Base-by-base conservation (phyloP, 2,888 invertebrate species). In the Fragum whitleyi region DNA sequence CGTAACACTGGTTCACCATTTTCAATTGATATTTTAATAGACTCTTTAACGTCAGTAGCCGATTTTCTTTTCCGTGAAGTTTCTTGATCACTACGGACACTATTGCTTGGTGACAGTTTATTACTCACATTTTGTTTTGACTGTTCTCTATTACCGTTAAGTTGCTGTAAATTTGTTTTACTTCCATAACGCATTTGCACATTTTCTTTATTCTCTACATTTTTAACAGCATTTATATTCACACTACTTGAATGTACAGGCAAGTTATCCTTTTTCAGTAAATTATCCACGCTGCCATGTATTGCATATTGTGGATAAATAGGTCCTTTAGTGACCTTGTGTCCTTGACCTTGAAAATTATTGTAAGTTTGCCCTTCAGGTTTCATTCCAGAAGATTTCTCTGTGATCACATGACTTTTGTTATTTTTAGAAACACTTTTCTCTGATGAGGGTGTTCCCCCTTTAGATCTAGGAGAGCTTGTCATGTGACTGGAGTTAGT, bases 1-100 rank as follows among this genome's bases (percentile, higher is more conserved):
- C 90, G 76, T 7, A 81, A 74, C 39, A 86, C 88, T 26, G 83
- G 74, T n/a, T 90, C 89, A 55, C 85, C 76, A 29, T 83, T 85
- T 19, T 76, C 72, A 23, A 77, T 57, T 14, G 73, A 71, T 21
- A 71, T 53, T 47, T 62, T 59, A 21, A 69, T 57, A 9, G 83
- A 75, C 32, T 85, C 81, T 23, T 73, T 76, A 2, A 75, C 69
- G 59, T 76, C 74, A 55, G 47, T 55, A 7, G 74, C 29, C 1
- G 75, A 68, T 47, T 83, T 75, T 36, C 77, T 32, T 23, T 42
- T 65, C 39, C 16, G 21, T 2, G 47, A 47, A 7, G 32, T 14
- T 21, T 65, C 65, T 65, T 29, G 55, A 42, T 67, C 65, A 42
- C 42, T 42, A 14, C 23, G 21, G 26, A 23, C 32, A 65, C 65